Percentiles rank a stretch among this genome's conserved stretches.
phyloP scores from a whole-genome alignment of 1,140 invertebrate species.

The Solenopsis invicta region DNA sequence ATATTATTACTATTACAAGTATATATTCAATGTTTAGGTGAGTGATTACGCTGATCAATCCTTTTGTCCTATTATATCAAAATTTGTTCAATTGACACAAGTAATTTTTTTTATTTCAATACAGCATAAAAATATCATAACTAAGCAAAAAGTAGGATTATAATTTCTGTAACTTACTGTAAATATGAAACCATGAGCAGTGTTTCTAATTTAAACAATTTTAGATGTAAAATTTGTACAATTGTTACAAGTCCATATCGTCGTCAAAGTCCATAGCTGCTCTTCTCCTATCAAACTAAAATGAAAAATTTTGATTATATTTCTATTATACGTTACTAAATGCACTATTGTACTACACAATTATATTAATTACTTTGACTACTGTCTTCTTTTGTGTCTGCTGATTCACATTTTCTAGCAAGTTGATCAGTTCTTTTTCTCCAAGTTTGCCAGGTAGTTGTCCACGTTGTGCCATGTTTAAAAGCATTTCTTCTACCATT shows the following conservation, averaged over 20 bases:
- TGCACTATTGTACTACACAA: conserved; percentile 20
- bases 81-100: conserved; percentile 27
- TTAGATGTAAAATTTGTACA: conserved; percentile 35
- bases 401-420: conserved; percentile 95
- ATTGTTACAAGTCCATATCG: conserved; percentile 87
- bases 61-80: background rate
- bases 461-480: conserved; percentile 96
- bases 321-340: background rate
- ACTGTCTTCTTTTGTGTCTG: conserved; percentile 92
- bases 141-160: conserved; percentile 53
- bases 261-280: conserved; percentile 95
- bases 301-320: conserved; percentile 65
- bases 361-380: conserved; percentile 90
- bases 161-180: conserved; percentile 12
- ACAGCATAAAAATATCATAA: conserved; percentile 69
- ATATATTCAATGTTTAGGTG: background rate
- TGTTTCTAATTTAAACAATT: conserved; percentile 14
- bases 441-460: conserved; percentile 93
- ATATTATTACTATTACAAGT: background rate
- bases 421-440: conserved; percentile 94
- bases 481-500: conserved; percentile 97
- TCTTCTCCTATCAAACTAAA: conserved; percentile 93
- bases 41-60: background rate
- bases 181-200: background rate
- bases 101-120: conserved; percentile 69